phyloP scores from a whole-genome alignment of 2,113 vertebrate species.

The Semnornis frantzii region DNA sequence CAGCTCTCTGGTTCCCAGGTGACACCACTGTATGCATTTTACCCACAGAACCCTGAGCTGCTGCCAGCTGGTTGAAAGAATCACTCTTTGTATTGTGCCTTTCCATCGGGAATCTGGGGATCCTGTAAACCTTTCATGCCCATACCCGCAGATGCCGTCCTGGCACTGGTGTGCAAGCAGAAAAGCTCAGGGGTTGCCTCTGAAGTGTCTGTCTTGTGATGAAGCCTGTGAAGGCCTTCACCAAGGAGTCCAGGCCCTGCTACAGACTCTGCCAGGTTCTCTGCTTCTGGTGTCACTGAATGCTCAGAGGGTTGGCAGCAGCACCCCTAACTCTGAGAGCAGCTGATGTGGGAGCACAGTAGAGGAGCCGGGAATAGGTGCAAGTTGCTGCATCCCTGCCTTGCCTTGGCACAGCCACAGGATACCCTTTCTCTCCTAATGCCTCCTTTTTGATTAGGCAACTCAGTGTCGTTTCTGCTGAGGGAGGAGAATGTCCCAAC shows the following conservation, averaged over 20 bases:
- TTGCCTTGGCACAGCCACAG: background rate
- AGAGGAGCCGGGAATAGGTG: background rate
- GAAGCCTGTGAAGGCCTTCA: background rate
- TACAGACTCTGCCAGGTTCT: background rate
- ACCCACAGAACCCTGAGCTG: background rate
- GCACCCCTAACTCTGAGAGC: background rate
- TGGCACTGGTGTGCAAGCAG: background rate
- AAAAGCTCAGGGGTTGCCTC: background rate
- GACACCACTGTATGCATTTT: background rate
- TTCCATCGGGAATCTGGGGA: background rate
- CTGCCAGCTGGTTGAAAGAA: background rate
- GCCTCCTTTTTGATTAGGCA: slow-evolving; percentile 77
- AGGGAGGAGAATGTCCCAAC: slow-evolving; percentile 82
- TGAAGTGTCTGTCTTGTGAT: background rate
- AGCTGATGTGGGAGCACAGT: background rate
- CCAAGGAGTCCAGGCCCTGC: background rate
- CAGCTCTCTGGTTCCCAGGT: background rate
- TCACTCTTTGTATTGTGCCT: background rate
- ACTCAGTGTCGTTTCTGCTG: slow-evolving; percentile 87
- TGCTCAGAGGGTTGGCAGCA: background rate
- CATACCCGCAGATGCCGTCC: background rate
- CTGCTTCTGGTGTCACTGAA: background rate
- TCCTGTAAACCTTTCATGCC: background rate
- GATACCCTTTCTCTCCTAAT: slow-evolving; percentile 12
- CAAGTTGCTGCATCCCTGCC: background rate